A percentile compares a stretch with the other conserved stretches of the same genome.
phyloP scores from a whole-genome alignment of 2,888 invertebrate species.

The Sarcophaga variegata region DNA sequence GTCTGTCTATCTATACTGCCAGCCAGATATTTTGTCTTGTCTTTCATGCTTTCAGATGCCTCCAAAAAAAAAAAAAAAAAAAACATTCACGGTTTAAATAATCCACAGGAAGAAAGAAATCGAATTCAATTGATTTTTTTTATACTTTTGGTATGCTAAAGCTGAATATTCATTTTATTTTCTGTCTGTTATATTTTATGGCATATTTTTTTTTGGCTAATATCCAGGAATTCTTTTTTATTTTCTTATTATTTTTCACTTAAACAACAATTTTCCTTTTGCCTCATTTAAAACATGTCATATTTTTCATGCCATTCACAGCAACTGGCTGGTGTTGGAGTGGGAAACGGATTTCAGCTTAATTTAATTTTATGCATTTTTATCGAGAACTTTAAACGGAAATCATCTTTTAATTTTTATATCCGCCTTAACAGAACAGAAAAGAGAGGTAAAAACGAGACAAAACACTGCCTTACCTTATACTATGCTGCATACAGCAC shows the following conservation, averaged over 20 bases:
- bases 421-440: slow-evolving; percentile 46
- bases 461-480: background rate
- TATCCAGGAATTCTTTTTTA: slow-evolving; percentile 42
- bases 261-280: background rate
- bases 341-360: slow-evolving; percentile 57
- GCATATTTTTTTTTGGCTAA: slow-evolving; percentile 45
- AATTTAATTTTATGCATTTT: slow-evolving; percentile 63
- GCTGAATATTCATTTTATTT: too few relatives aligned
- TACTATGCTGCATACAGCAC: slow-evolving; percentile 3
- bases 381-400: slow-evolving; percentile 53
- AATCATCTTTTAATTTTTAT: slow-evolving; percentile 65
- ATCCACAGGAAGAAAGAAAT: too few relatives aligned
- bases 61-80: too few relatives aligned
- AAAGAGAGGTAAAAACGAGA: background rate
- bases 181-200: too few relatives aligned
- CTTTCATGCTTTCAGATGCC: too few relatives aligned
- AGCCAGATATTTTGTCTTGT: background rate
- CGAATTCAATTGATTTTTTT: slow-evolving; percentile 59
- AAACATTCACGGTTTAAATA: too few relatives aligned
- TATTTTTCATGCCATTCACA: slow-evolving; percentile 10
- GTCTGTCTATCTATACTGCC: slow-evolving; percentile 44
- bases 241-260: too few relatives aligned
- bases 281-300: slow-evolving; percentile 19
- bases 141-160: background rate
- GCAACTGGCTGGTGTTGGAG: background rate